Conservation (phyloP, 2,797 vertebrate species). For the Myripristis jacobus region DNA sequence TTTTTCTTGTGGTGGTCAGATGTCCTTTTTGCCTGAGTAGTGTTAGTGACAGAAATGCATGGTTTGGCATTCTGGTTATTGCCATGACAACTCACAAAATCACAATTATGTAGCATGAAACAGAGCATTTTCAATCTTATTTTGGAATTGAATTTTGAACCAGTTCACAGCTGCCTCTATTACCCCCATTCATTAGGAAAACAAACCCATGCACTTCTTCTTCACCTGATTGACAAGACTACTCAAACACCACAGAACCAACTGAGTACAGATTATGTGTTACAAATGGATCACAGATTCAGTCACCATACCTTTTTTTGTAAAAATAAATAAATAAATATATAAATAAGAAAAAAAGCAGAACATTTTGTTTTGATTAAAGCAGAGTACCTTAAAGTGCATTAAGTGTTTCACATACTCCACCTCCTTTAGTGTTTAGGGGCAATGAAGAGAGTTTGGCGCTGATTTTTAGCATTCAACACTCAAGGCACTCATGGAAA, state of each 20-base stretch:
- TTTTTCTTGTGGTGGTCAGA: not conserved
- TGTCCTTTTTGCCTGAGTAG: not conserved
- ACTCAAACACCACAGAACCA: not conserved
- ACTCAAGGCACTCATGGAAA: constrained; percentile 51
- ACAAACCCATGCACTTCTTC: not conserved
- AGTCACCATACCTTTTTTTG: constrained; percentile 18
- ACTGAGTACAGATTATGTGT: constrained; percentile 2
- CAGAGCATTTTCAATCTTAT: too few species aligned
- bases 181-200: not conserved
- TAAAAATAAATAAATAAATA: constrained; percentile 60
- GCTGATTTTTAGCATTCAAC: not conserved
- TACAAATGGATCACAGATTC: constrained; percentile 11
- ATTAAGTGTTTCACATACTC: constrained; percentile 55
- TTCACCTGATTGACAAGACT: not conserved
- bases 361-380: constrained; percentile 18
- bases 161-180: not conserved
- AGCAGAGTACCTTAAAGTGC: constrained; percentile 73
- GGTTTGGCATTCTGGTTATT: not conserved
- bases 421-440: constrained; percentile 14
- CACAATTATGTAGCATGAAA: too few species aligned
- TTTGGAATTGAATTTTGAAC: constrained; percentile 1
- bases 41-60: not conserved
- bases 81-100: too few species aligned
- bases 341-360: constrained; percentile 34
- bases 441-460: constrained; percentile 14